phyloP scores from a whole-genome alignment of 2,113 vertebrate species.

The Ceyx melanurus region DNA sequence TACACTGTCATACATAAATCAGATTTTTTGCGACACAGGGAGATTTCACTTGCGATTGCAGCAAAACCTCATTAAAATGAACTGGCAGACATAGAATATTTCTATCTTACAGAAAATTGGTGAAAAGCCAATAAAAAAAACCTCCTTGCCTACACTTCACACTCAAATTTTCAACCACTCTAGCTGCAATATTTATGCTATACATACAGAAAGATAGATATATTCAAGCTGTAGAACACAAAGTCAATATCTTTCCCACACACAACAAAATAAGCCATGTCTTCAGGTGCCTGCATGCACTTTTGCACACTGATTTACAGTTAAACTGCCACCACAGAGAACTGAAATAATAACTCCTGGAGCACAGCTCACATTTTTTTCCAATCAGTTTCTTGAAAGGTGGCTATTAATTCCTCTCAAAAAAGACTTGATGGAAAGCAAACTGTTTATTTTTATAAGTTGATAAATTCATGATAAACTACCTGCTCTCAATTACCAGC shows the following conservation, averaged over 20 bases:
- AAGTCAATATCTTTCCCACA: background rate
- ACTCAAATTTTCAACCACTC: conserved; percentile 5
- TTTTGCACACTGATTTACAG: conserved; percentile 49
- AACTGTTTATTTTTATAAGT: conserved; percentile 75
- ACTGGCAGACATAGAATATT: conserved; percentile 29
- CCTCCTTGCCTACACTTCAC: conserved; percentile 36
- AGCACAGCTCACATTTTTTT: conserved; percentile 73
- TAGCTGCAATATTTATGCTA: conserved; percentile 24
- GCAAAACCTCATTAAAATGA: conserved; percentile 60
- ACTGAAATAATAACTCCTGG: conserved; percentile 67
- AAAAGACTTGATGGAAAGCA: conserved; percentile 78
- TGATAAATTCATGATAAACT: conserved; percentile 77
- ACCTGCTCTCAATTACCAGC: conserved; percentile 76
- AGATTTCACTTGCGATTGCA: conserved; percentile 39
- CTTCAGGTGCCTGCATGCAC: background rate
- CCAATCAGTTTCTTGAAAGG: conserved; percentile 64
- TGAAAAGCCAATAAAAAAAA: conserved; percentile 37
- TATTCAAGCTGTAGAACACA: background rate
- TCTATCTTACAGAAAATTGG: conserved; percentile 17
- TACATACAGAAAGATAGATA: background rate
- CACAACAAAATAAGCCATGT: conserved; percentile 1
- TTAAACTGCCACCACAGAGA: conserved; percentile 1
- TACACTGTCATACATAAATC: conserved; percentile 41
- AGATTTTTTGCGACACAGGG: background rate
- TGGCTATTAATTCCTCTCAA: conserved; percentile 78